Percentiles rank a stretch among this genome's conserved stretches.
These are phyloP conservation scores for Morpho deidamia DNA, from an alignment of 2,888 invertebrate genomes.

Conservation along the genomic window DNA sequence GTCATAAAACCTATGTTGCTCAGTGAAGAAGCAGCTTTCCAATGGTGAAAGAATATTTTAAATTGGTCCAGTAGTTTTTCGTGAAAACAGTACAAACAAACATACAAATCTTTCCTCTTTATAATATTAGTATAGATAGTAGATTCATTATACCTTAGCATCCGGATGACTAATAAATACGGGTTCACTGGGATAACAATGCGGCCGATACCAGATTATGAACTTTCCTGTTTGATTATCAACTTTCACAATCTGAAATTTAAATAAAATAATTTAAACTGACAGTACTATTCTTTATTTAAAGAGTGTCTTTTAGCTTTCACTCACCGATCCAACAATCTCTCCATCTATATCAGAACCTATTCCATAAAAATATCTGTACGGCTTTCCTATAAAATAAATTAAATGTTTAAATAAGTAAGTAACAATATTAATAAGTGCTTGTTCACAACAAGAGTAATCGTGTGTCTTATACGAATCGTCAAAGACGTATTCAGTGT, in stretches of 20 bases:
- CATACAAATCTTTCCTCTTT: too few species aligned
- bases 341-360: constrained; percentile 22
- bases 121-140: too few species aligned
- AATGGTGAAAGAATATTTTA: too few species aligned
- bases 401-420: too few species aligned
- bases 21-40: too few species aligned
- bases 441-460: too few species aligned
- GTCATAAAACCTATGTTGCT: too few species aligned
- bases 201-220: constrained; percentile 81
- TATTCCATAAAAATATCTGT: constrained; percentile 26
- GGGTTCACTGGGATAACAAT: constrained; percentile 87
- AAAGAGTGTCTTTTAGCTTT: background rate
- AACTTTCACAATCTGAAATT: constrained; percentile 22
- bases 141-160: constrained; percentile 16
- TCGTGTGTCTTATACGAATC: too few species aligned
- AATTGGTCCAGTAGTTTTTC: too few species aligned
- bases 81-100: too few species aligned
- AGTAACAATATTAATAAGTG: too few species aligned
- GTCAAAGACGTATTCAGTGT: too few species aligned
- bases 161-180: constrained; percentile 83
- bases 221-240: constrained; percentile 77
- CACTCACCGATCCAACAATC: constrained; percentile 18
- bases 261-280: background rate
- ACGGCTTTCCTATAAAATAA: constrained; percentile 16
- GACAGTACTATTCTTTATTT: background rate